These are phyloP conservation scores for Gymnothorax reevesii DNA, from an alignment of 2,797 vertebrate species.

Conservation along the genomic window DNA sequence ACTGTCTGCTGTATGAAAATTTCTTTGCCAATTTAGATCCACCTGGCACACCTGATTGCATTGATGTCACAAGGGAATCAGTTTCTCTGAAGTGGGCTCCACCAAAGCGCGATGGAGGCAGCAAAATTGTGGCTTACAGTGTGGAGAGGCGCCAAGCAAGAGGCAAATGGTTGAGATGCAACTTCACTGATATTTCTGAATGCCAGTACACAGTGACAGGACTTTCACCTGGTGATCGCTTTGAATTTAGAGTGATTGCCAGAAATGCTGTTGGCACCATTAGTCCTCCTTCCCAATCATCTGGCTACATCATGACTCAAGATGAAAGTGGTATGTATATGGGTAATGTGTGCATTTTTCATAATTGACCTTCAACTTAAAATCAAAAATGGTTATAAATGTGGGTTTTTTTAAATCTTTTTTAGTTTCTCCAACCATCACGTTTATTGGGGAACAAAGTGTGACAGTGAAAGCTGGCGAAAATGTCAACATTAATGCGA, in stretches of 20 bases:
- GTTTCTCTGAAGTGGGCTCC: slow-evolving; percentile 93
- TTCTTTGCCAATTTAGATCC: slow-evolving; percentile 78
- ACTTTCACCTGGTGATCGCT: slow-evolving; percentile 90
- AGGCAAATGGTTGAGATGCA: slow-evolving; percentile 92
- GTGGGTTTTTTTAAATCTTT: slow-evolving; percentile 3
- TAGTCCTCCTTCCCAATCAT: slow-evolving; percentile 96
- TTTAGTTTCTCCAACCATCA: slow-evolving; percentile 88
- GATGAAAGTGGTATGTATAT: slow-evolving; percentile 89
- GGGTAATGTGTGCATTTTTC: slow-evolving; percentile 20
- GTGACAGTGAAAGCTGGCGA: slow-evolving; percentile 88
- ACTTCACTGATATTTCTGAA: slow-evolving; percentile 93
- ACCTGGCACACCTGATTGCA: slow-evolving; percentile 92
- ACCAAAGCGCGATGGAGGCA: slow-evolving; percentile 90
- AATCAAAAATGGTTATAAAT: background rate
- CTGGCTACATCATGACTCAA: slow-evolving; percentile 94
- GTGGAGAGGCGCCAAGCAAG: slow-evolving; percentile 92
- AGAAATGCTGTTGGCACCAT: slow-evolving; percentile 96
- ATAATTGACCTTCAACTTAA: too few species aligned
- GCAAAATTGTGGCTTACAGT: slow-evolving; percentile 94
- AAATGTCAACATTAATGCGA: slow-evolving; percentile 83
- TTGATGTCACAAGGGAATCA: slow-evolving; percentile 95
- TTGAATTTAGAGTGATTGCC: slow-evolving; percentile 94
- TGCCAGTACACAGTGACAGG: slow-evolving; percentile 92
- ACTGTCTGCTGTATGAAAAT: background rate
- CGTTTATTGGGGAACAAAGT: slow-evolving; percentile 87